Conservation (phyloP, 2,888 invertebrate genomes). For the Ryuthela nishihirai region DNA sequence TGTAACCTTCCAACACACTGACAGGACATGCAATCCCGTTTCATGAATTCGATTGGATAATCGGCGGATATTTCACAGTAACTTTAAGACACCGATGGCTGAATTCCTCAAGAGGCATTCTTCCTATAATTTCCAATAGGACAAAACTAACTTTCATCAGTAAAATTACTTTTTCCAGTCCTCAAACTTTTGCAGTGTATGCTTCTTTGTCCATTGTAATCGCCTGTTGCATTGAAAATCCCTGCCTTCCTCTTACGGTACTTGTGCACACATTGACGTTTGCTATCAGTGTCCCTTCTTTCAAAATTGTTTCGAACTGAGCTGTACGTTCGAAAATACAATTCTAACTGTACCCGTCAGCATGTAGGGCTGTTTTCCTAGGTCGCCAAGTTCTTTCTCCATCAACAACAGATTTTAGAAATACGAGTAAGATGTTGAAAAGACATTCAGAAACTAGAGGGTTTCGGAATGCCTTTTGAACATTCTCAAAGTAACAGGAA, state of each 20-base stretch:
- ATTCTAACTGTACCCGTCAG: too few relatives aligned
- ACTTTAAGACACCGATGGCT: neutral
- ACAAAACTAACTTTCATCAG: conserved; percentile 1
- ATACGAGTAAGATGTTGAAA: too few relatives aligned
- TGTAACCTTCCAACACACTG: neutral
- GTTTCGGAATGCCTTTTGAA: too few relatives aligned
- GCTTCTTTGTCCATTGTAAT: neutral
- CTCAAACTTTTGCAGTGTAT: neutral
- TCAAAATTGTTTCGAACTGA: conserved; percentile 2
- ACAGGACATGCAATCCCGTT: neutral
- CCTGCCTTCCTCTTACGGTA: neutral
- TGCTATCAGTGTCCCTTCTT: neutral
- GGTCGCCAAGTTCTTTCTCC: neutral
- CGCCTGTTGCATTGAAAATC: conserved; percentile 1
- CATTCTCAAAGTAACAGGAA: too few relatives aligned
- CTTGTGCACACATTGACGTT: neutral
- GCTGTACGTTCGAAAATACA: neutral
- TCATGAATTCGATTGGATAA: too few relatives aligned
- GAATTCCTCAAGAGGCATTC: neutral
- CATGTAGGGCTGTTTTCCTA: conserved; percentile 1
- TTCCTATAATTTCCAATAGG: neutral
- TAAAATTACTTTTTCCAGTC: neutral
- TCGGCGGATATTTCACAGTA: neutral
- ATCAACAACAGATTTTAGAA: too few relatives aligned
- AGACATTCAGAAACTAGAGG: too few relatives aligned